Conservation (phyloP, 2,113 vertebrate species). For the Australoheros scitulus region DNA sequence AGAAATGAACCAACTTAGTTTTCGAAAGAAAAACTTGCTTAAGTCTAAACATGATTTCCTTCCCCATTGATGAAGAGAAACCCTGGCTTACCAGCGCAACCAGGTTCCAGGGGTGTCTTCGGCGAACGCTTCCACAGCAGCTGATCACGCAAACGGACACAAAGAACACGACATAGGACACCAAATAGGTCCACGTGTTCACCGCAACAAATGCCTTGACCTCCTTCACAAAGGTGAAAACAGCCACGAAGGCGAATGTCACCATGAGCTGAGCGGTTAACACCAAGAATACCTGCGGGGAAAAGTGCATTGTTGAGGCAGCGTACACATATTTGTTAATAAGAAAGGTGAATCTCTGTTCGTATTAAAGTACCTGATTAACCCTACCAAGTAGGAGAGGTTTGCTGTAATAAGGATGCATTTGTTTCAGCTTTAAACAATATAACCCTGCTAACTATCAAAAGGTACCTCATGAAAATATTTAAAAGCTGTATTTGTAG, state of each 20-base stretch:
- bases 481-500: neutral
- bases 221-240: conserved; percentile 86
- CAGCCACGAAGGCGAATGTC: conserved; percentile 88
- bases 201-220: conserved; percentile 83
- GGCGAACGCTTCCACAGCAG: conserved; percentile 90
- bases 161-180: conserved; percentile 90
- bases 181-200: conserved; percentile 88
- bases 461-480: neutral
- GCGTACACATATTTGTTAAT: neutral
- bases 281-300: conserved; percentile 90
- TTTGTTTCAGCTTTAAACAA: neutral
- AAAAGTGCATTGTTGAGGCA: neutral
- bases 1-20: neutral
- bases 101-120: conserved; percentile 94
- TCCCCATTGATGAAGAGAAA: neutral
- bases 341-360: neutral
- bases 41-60: neutral
- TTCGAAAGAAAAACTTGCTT: neutral
- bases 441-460: neutral
- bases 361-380: neutral
- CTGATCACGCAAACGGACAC: conserved; percentile 88
- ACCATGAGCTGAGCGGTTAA: conserved; percentile 88
- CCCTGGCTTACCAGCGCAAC: conserved; percentile 84
- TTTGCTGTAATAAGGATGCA: neutral
- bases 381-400: neutral